Percentiles rank a stretch among this genome's conserved stretches.
phyloP scores from a whole-genome alignment of 1,140 invertebrate species.

The Amphibalanus amphitrite region DNA sequence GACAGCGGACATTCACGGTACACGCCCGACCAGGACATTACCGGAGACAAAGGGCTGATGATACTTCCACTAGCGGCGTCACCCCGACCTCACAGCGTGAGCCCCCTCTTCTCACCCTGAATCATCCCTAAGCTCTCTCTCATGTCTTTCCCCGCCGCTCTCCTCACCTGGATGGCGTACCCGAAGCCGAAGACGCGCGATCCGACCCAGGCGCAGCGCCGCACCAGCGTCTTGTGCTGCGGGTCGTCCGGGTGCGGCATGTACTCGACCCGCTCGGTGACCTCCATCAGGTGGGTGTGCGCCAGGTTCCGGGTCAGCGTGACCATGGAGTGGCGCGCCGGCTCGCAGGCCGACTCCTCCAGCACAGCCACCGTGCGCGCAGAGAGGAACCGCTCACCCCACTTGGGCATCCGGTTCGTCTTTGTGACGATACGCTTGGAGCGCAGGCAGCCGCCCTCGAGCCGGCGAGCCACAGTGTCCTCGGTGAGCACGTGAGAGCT shows the following conservation, averaged over 20 bases:
- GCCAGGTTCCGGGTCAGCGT: neutral
- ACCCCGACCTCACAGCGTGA: too few relatives aligned
- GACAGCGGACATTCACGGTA: too few relatives aligned
- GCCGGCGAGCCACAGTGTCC: slow-evolving; percentile 63
- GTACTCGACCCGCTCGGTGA: slow-evolving; percentile 16
- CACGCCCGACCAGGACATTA: too few relatives aligned
- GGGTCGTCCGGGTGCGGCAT: slow-evolving; percentile 14
- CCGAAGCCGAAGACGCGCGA: slow-evolving; percentile 18
- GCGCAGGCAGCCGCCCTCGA: slow-evolving; percentile 50
- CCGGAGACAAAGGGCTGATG: too few relatives aligned
- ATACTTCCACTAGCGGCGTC: too few relatives aligned
- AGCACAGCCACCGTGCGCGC: slow-evolving; percentile 57
- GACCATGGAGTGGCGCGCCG: neutral
- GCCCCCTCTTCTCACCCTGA: too few relatives aligned
- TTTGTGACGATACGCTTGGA: slow-evolving; percentile 73
- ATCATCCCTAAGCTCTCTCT: too few relatives aligned
- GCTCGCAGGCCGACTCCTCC: slow-evolving; percentile 41
- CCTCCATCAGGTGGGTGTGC: slow-evolving; percentile 15
- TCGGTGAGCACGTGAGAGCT: slow-evolving; percentile 52
- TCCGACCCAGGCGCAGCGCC: slow-evolving; percentile 16
- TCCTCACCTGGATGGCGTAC: slow-evolving; percentile 18
- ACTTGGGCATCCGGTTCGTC: slow-evolving; percentile 78
- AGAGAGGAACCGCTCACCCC: slow-evolving; percentile 71
- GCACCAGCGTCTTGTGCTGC: slow-evolving; percentile 14
- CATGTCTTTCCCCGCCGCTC: too few relatives aligned